Conservation (phyloP, 2,888 invertebrate genomes). For the Epinotia nisella region DNA sequence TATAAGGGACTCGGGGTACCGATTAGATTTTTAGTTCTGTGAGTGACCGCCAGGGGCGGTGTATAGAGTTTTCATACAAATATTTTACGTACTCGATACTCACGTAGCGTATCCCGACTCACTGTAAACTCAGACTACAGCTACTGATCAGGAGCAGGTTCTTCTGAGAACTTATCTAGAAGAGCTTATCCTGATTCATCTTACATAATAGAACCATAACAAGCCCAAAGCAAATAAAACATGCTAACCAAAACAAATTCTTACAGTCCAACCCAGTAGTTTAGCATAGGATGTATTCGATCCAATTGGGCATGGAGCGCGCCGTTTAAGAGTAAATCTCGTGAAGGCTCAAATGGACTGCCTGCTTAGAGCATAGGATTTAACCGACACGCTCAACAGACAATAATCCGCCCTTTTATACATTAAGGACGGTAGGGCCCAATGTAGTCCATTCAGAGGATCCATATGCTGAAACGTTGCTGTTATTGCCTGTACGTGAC, state of each 20-base stretch:
- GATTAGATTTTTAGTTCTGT: too few species aligned
- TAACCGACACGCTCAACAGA: neutral
- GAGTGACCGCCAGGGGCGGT: too few species aligned
- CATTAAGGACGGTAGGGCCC: conserved; percentile 44
- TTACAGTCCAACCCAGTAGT: conserved; percentile 20
- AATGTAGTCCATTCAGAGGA: conserved; percentile 57
- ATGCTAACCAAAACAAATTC: conserved; percentile 23
- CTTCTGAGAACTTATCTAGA: too few species aligned
- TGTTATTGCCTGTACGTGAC: conserved; percentile 63
- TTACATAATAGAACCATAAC: conserved; percentile 12
- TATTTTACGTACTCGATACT: too few species aligned
- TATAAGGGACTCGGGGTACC: too few species aligned
- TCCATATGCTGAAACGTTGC: conserved; percentile 55
- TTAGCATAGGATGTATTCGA: conserved; percentile 22
- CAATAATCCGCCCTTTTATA: conserved; percentile 5
- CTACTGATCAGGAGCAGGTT: too few species aligned
- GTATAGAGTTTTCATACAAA: too few species aligned
- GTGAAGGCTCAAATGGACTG: conserved; percentile 51
- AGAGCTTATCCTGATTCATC: conserved; percentile 4
- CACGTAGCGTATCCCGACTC: too few species aligned
- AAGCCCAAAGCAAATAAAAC: conserved; percentile 9
- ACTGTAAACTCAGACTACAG: too few species aligned
- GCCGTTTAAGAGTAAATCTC: conserved; percentile 55
- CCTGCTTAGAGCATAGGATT: neutral
- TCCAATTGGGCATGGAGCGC: conserved; percentile 33